Evolutionary conservation across 2,888 invertebrate species (phyloP).

Genomic region (Lampropteryx suffumata): DNA sequence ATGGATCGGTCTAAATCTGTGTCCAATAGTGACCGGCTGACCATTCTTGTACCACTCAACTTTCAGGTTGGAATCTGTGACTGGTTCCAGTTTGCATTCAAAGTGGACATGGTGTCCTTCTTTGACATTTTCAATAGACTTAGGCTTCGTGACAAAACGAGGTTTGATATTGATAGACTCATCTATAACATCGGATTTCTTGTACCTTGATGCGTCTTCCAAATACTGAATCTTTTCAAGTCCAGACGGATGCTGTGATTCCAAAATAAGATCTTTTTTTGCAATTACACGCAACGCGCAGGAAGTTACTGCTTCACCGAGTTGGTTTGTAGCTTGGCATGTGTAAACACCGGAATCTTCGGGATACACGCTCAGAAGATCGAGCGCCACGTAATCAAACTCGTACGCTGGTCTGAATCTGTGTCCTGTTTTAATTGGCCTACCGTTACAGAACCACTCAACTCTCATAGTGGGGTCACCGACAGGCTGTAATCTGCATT

Average conservation of each 20-base stretch:
- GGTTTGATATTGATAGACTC: conserved; percentile 93
- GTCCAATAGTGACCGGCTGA: conserved; percentile 95
- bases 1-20: conserved; percentile 97
- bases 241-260: conserved; percentile 95
- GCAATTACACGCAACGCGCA: conserved; percentile 95
- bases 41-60: conserved; percentile 99
- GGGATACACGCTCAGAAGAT: conserved; percentile 97
- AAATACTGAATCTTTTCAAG: conserved; percentile 95
- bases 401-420: conserved; percentile 98
- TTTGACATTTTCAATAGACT: conserved; percentile 91
- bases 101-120: conserved; percentile 98
- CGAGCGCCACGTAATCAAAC: conserved; percentile 98
- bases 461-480: conserved; percentile 96
- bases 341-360: conserved; percentile 98
- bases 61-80: conserved; percentile 97
- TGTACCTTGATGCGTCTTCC: conserved; percentile 93
- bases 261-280: conserved; percentile 93
- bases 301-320: conserved; percentile 97
- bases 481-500: conserved; percentile 94
- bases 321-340: conserved; percentile 95
- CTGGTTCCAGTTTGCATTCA: conserved; percentile 98
- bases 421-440: conserved; percentile 95
- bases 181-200: conserved; percentile 90
- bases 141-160: conserved; percentile 92
- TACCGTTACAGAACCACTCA: conserved; percentile 98